phyloP scores from a whole-genome alignment of 1,140 invertebrate species.

The Macrobrachium rosenbergii region DNA sequence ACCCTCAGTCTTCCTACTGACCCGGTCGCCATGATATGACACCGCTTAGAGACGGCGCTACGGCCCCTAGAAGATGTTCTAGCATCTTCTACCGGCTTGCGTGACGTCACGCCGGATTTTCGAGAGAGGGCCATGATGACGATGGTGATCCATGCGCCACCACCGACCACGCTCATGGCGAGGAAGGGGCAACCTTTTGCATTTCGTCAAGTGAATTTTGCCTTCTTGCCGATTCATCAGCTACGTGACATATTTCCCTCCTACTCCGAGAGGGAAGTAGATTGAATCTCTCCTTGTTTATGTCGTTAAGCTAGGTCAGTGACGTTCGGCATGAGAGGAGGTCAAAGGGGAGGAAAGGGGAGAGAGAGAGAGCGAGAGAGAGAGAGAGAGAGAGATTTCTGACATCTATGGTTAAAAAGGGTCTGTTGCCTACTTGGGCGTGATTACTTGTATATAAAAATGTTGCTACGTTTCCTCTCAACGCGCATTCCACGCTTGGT shows the following conservation, averaged over 20 bases:
- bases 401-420: not conserved
- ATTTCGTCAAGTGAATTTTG: no score
- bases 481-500: no score
- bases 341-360: not conserved
- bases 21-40: not conserved
- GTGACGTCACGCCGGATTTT: conserved; percentile 46
- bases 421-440: no score
- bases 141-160: no score
- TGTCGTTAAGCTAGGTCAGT: not conserved
- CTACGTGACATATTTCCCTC: not conserved
- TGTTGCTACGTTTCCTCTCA: no score
- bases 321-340: not conserved
- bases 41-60: not conserved
- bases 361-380: not conserved
- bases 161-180: no score
- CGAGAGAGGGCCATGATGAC: not conserved
- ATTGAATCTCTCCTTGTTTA: no score
- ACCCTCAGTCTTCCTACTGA: not conserved
- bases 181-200: no score
- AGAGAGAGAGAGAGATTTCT: not conserved
- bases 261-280: not conserved
- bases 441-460: no score
- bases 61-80: not conserved
- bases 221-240: not conserved
- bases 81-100: conserved; percentile 42